Percentiles rank a stretch among this genome's conserved stretches.
Conservation (phyloP, 1,140 invertebrate species). For the Epicauta chinensis region DNA sequence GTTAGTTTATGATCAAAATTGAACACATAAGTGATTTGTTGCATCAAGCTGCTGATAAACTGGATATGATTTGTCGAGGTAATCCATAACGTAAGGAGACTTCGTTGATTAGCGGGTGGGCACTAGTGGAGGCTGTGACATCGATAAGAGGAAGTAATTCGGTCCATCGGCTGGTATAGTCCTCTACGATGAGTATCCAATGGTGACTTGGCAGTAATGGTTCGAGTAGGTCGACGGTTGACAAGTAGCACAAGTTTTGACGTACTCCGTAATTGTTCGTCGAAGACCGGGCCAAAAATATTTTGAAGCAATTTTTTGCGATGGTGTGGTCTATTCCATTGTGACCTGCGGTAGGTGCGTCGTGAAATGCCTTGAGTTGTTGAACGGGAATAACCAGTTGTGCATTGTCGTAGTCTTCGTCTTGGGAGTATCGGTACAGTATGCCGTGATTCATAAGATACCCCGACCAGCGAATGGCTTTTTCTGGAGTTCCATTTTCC, state of each 20-base stretch:
- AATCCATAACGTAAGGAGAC: constrained; percentile 39
- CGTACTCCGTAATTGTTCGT: constrained; percentile 24
- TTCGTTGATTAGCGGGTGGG: constrained; percentile 33
- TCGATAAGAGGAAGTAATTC: constrained; percentile 19
- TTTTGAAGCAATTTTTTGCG: background rate
- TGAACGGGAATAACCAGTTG: constrained; percentile 25
- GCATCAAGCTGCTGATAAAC: constrained; percentile 37
- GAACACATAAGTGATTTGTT: constrained; percentile 17
- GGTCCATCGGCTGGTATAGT: constrained; percentile 21
- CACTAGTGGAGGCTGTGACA: constrained; percentile 34
- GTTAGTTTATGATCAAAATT: constrained; percentile 37
- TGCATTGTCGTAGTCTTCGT: constrained; percentile 28
- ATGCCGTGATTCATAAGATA: constrained; percentile 33
- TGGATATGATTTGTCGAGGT: constrained; percentile 34
- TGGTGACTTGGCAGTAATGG: constrained; percentile 14
- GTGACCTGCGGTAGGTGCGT: background rate
- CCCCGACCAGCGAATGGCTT: constrained; percentile 21
- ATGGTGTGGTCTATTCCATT: background rate
- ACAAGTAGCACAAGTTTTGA: constrained; percentile 17
- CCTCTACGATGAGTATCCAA: constrained; percentile 24
- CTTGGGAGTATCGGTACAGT: constrained; percentile 30
- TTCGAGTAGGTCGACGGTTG: constrained; percentile 30
- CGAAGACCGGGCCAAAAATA: constrained; percentile 37
- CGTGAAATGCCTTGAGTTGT: constrained; percentile 3
- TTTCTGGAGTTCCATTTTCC: background rate